Percentiles rank a stretch among this genome's conserved stretches.
These are phyloP conservation scores for Sitophilus oryzae DNA, from an alignment of 1,140 invertebrate species.

Conservation along the genomic window DNA sequence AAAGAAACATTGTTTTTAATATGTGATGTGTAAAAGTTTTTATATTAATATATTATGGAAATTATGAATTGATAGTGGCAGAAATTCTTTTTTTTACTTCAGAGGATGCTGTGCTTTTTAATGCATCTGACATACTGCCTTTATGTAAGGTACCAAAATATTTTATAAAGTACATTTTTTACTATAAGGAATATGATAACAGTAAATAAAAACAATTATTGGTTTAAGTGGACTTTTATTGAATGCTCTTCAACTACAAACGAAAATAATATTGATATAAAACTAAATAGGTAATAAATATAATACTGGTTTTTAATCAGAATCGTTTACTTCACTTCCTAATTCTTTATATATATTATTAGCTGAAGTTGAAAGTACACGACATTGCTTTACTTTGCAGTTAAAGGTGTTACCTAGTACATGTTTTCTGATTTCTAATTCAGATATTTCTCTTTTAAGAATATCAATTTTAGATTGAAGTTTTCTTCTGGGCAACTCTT, in stretches of 20 bases:
- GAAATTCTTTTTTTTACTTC: slow-evolving; percentile 1
- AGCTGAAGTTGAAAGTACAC: slow-evolving; percentile 13
- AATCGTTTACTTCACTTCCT: too few species aligned
- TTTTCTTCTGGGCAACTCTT: not conserved
- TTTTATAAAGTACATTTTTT: slow-evolving; percentile 24
- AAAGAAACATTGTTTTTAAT: not conserved
- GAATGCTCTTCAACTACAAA: too few species aligned
- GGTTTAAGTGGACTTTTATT: too few species aligned
- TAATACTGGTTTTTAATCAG: too few species aligned
- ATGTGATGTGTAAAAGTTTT: slow-evolving; percentile 21
- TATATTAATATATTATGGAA: slow-evolving; percentile 7
- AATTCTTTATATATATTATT: slow-evolving; percentile 11
- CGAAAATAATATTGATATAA: too few species aligned
- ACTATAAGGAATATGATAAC: slow-evolving; percentile 24
- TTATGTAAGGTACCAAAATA: slow-evolving; percentile 15
- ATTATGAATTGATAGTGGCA: not conserved
- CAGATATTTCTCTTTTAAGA: not conserved
- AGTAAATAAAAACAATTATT: slow-evolving; percentile 22
- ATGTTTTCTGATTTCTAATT: not conserved
- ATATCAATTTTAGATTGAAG: not conserved
- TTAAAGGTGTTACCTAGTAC: slow-evolving; percentile 1
- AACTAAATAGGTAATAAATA: too few species aligned
- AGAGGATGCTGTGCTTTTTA: slow-evolving; percentile 10
- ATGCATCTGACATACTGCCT: slow-evolving; percentile 8
- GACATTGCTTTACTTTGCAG: slow-evolving; percentile 9